Base-by-base conservation (phyloP, 2,113 vertebrate species). In the Oncorhynchus tshawytscha region DNA sequence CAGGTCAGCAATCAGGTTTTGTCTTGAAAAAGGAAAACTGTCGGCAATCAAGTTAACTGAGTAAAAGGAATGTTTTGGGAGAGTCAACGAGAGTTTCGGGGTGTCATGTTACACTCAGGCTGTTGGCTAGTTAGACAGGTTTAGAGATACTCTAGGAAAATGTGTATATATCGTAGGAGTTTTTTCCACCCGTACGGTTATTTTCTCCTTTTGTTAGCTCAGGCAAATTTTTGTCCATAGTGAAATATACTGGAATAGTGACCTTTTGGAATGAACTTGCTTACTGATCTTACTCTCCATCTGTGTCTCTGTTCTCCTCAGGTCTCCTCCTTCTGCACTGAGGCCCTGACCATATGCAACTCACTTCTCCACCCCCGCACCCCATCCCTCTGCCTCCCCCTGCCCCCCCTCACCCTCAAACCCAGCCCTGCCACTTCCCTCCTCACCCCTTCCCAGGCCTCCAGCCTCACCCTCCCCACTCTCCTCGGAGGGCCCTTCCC, bases 261-360 rank as follows among this genome's bases (percentile, higher is more conserved):
- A 57, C 60, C 0, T 7, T 7, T 64, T 64, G 60, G 15, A 39
- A 29, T 51, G 0, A 1, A n/a, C 66, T 22, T 54, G 1, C 20
- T 48, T 16, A 59, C 29, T 67, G 8, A 39, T 54, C 16, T 59
- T 6, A 15, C 22, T 15, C 27, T 31, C 20, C 29, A 3, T 73
- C 34, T 25, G 49, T 72, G 22, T 7, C 25, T 65, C 62, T 59
- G 90, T 72, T 8, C 0, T 16, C 22, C 59, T 20, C 71, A 97
- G 96, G 95, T 97, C 9, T 95, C 96, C 0, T 90, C 94, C 2
- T 97, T 96, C 84, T 97, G 96, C 45, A 72, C 88, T 0, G 95
- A 97, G 84, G 95, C 96, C 0, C 78, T 95, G 72, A 93, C 94
- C 20, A 82, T 95, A 78, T 97, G 96, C 80, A 94, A 94, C 75